Base-by-base conservation (phyloP, 2,888 invertebrate species). In the Ganaspis brasiliensis region DNA sequence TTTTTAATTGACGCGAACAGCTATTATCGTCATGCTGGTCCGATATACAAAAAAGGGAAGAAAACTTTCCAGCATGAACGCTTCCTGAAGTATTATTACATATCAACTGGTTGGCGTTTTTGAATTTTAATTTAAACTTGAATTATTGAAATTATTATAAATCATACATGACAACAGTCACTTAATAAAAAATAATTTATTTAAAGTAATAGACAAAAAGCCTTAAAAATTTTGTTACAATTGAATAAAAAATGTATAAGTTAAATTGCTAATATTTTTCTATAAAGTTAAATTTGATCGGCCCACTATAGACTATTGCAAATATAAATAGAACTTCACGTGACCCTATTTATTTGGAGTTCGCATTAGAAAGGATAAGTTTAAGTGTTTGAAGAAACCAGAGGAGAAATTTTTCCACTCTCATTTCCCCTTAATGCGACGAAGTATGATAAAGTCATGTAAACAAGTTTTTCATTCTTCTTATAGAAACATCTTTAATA, bases 11-110 rank as follows among this genome's bases (percentile, higher is more conserved):
- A 85, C 84, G 63, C 81, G 80, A 72, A 85, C 84, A 83, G 84
- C 85, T 85, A 81, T 82, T 87, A 85, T 80, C 83, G 83, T 85
- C 85, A 82, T 81, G 81, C 83, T 80, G 82, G 84, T 85, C 80
- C 78, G 80, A 85, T 83, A 78, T 77, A 80, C 76, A 79, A 78
- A 78, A 78, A 57, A 59, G 63, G 45, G 73, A 75, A 77, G 61
- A 70, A 81, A 72, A 77, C 49, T 56, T 56, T 12, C 10, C 56
- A n/a, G n/a, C n/a, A 56, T 14, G 12, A 56, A 24, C 10, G 26
- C 24, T 26, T 56, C 56, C 24, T 56, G 14, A 24, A 31, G 3
- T 6, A 31, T 31, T 31, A 31, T n/a, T 4, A 31, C 31, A 57
- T 59, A 59, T 59, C 14, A n/a, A 59, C 9, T n/a, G 59, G n/a